Conservation (phyloP, 2,113 vertebrate genomes). For the Stomatorhinus ivindoensis region DNA sequence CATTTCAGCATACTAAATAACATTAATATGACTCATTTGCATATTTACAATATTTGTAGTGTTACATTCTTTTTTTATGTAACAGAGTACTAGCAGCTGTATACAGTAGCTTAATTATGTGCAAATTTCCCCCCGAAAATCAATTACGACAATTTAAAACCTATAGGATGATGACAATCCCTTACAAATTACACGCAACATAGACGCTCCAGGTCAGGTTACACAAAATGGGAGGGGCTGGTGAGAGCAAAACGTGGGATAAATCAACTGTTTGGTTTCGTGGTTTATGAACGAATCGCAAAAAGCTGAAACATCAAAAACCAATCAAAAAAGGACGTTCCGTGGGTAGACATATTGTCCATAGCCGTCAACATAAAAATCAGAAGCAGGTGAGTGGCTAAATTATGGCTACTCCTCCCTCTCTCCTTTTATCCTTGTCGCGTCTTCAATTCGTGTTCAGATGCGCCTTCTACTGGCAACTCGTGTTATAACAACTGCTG, state of each 20-base stretch:
- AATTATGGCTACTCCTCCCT: neutral
- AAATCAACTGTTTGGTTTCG: neutral
- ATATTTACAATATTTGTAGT: neutral
- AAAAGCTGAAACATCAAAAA: neutral
- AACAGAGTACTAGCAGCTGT: neutral
- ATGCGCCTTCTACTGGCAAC: conserved; percentile 16
- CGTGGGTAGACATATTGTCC: neutral
- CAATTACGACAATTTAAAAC: neutral
- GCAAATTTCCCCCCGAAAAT: neutral
- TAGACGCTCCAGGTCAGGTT: neutral
- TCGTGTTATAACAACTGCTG: conserved; percentile 1
- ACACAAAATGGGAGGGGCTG: neutral
- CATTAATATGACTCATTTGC: neutral
- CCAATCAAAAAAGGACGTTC: neutral
- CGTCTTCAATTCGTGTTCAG: neutral
- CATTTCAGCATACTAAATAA: neutral
- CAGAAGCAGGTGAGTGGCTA: neutral
- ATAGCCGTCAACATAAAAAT: neutral
- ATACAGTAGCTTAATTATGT: neutral
- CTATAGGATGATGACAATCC: neutral
- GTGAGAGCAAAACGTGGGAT: neutral
- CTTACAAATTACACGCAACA: neutral
- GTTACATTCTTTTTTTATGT: neutral
- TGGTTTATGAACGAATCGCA: neutral
- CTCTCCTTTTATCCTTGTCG: neutral